Conservation (phyloP, 2,113 vertebrate species). For the Xenopus tropicalis region UCB_Xtro_10.0 CM004446.2:79099001-79099500, state of each 20-base stretch:
- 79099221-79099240: conserved; percentile 38
- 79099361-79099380: not conserved
- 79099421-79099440: too few species aligned
- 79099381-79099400: not conserved
- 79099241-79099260: conserved; percentile 32
- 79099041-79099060: too few species aligned
- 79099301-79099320: conserved; percentile 37
- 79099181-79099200: conserved; percentile 36
- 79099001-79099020: too few species aligned
- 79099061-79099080: not conserved
- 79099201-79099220: conserved; percentile 28
- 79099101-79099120: conserved; percentile 14
- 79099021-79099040: too few species aligned
- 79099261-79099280: conserved; percentile 33
- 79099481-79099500: not conserved
- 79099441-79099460: not conserved
- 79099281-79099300: conserved; percentile 6
- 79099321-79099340: conserved; percentile 28
- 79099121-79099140: conserved; percentile 16
- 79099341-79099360: conserved; percentile 9
- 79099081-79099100: not conserved
- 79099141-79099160: conserved; percentile 7
- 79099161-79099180: conserved; percentile 24
- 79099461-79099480: conserved; percentile 13
- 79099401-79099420: not conserved